Evolutionary conservation across 2,113 vertebrate species (phyloP), one percentile per base, ranked within the genome.

Genomic region (Sebastes schlegelii): DNA sequence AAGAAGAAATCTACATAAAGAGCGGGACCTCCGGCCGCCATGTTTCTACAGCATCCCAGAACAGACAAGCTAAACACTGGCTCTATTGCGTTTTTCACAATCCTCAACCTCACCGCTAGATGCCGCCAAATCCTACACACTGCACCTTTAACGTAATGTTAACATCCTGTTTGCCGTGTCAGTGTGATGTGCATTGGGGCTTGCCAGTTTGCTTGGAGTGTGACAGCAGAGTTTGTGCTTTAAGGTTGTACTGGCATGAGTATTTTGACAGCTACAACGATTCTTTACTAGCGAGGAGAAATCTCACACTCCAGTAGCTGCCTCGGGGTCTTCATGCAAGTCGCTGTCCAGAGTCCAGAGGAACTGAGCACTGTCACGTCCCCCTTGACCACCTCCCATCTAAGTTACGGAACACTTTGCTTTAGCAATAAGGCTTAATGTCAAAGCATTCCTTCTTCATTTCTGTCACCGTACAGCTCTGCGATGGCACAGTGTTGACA

Each of bases 321-420:
- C 42, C 17, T 84, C 68, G 8, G 46, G 51, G 68, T 60, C 21
- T 54, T 7, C 23, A 57, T 42, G 11, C 23, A 64, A 61, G 46
- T 54, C 6, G 1, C 46, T 34, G 6, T 45, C 16, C 14, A 49
- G 14, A 23, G 26, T 45, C 16, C 14, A 49, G 14, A 23, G 26
- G 49, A 46, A 58, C 40, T 70, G 26, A 73, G 34, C 12, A 19
- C 55, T 55, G 54, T 68, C 69, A 57, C 5, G 11, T 58, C 46
- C n/a, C 34, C 5, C 7, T 52, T 70, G 46, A 52, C 55, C 51
- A 48, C 10, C 48, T 63, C 5, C 21, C 23, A 19, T 60, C 11
- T 54, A 11, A 49, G 14, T 58, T 70, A 17, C 9, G 26, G 13
- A 26, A 52, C 70, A 60, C 61, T 81, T 74, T 67, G 43, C 54